phyloP scores from a whole-genome alignment of 2,797 vertebrate genomes.

The Acanthurus tractus region DNA sequence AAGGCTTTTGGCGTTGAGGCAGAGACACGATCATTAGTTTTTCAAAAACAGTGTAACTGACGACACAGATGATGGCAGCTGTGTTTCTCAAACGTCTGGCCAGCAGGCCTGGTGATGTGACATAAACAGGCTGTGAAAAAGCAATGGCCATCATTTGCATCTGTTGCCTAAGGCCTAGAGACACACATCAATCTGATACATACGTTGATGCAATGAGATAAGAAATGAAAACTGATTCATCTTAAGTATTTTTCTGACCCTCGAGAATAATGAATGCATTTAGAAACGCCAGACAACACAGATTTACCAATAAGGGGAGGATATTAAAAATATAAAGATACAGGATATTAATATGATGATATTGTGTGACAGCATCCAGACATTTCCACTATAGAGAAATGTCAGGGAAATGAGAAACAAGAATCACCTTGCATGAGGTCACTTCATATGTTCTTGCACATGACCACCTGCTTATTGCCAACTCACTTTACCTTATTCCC shows the following conservation, averaged over 20 bases:
- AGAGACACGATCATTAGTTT: constrained; percentile 24
- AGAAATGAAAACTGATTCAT: constrained; percentile 5
- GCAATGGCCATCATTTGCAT: constrained; percentile 10
- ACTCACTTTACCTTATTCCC: constrained; percentile 53
- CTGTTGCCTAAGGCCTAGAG: constrained; percentile 5
- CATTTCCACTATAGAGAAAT: constrained; percentile 50
- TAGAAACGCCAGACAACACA: constrained; percentile 71
- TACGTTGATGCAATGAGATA: constrained; percentile 24
- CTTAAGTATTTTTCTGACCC: constrained; percentile 6
- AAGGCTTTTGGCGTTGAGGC: constrained; percentile 18
- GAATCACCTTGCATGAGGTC: constrained; percentile 66
- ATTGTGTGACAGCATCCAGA: constrained; percentile 33
- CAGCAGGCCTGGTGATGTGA: constrained; percentile 1
- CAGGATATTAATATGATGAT: constrained; percentile 3
- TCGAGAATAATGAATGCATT: neutral
- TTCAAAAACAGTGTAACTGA: constrained; percentile 6
- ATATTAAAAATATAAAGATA: constrained; percentile 16
- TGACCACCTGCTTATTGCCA: constrained; percentile 63
- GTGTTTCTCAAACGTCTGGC: neutral
- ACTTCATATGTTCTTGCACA: constrained; percentile 65
- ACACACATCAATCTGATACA: constrained; percentile 7
- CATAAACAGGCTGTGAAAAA: constrained; percentile 21
- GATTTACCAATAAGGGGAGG: neutral
- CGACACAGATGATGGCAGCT: neutral
- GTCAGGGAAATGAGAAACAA: constrained; percentile 30